Base-by-base conservation (phyloP, 2,888 invertebrate genomes). In the Philereme vetulata region DNA sequence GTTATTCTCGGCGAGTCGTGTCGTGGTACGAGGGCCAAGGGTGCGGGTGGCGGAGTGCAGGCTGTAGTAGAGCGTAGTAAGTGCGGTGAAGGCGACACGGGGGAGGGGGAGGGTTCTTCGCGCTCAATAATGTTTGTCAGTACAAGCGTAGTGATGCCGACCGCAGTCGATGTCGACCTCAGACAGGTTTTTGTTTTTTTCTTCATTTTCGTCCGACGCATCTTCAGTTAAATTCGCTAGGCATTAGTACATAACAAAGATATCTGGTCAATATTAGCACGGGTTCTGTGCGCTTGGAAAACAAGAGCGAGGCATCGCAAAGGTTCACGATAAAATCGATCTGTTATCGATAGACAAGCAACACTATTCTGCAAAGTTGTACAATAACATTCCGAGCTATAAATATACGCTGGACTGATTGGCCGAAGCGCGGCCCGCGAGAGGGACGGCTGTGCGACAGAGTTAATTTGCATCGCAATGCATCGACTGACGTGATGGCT, bases 301-400 rank as follows among this genome's bases (percentile, higher is more conserved):
- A 56, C 50, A 62, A 58, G 51, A 40, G 38, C 32, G 7, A 34
- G 44, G 44, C 54, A 51, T 51, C 51, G 51, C 51, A 48, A 57
- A 57, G 49, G 53, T 44, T 55, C 36, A 43, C 42, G 52, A 59
- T 49, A 58, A 48, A 47, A 57, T 62, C 45, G 50, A 53, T 57
- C 7, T 50, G 52, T 58, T 68, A 61, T 70, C 69, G 70, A 69
- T 69, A 70, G 56, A 54, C 57, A 63, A 61, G 65, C 76, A 72
- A 65, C 76, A 77, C 76, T 80, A 77, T 71, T 71, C 71, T 69
- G 74, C 76, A 70, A 72, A 72, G 75, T 78, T 81, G 79, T 78
- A 86, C 85, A 88, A 88, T 87, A 86, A 86, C 86, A 88, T 88
- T 88, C 84, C 81, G 70, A 69, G 65, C 84, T 89, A 89, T 86